Evolutionary conservation across 1,140 invertebrate species (phyloP), one percentile per base, ranked within the genome.

Genomic region (Diploscapter pachys): DNA sequence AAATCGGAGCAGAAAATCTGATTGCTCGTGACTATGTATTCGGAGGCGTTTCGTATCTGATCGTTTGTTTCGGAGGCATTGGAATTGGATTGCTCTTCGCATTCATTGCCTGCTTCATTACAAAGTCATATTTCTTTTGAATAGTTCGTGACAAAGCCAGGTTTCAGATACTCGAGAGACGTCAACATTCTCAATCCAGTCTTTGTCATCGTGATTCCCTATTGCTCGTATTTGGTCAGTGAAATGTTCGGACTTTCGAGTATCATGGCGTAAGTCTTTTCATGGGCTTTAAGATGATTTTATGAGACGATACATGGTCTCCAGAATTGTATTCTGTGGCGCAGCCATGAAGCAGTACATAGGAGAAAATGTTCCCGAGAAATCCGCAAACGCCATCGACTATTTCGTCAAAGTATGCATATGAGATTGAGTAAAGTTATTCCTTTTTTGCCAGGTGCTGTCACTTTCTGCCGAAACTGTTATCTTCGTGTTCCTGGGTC

Each of bases 281-380:
- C 51, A 31, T 6, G 52, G 54, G 13, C 3, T 9, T 50, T 50
- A 77, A 9, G 76, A 74, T 76, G 11, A 72, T 49, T 6, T 65
- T 8, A 55, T 59, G 48, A 69, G 9, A 57, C 67, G 48, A 9
- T 5, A 62, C n/a, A 53, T n/a, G 8, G 59, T 64, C 52, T 81
- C 62, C 64, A 93, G 95, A 68, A 95, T 98, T 78, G 97, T 96
- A 56, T 98, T 96, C 85, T 99, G 96, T 88, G 96, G 96, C 61
- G 95, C 98, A 74, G 94, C 94, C 0, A 97, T 98, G 93, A 96
- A 96, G 87, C 97, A 98, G 85, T 99, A 98, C 86, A 94, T 98
- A n/a, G 94, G 97, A 87, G 92, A 92, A 13, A 99, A 99, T 88
- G 95, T 99, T 81, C 95, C 94, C 6, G 91, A 93, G 88, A 97